A percentile compares a stretch with the other conserved stretches of the same genome.
Conservation (phyloP, 2,888 invertebrate species). For the Diplazon laetatorius region DNA sequence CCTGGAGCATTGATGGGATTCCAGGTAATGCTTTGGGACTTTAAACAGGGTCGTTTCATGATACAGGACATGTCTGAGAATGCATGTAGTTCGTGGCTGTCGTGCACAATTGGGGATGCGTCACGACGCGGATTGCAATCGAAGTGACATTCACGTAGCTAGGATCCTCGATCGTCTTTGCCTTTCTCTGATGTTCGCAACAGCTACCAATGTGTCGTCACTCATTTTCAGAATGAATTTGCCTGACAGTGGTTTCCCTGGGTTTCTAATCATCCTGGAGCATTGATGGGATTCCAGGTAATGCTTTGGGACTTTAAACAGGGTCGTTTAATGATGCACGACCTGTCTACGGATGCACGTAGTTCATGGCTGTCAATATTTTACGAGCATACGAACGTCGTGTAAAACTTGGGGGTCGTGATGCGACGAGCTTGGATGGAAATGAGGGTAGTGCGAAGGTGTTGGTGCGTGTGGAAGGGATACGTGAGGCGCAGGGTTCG, state of each 20-base stretch:
- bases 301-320: slow-evolving; percentile 24
- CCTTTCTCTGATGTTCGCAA: neutral
- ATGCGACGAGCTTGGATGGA: slow-evolving; percentile 13
- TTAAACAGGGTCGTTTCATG: slow-evolving; percentile 24
- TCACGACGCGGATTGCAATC: slow-evolving; percentile 52
- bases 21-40: slow-evolving; percentile 12
- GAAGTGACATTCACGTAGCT: slow-evolving; percentile 19
- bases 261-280: slow-evolving; percentile 9
- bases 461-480: neutral
- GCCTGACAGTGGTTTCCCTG: neutral
- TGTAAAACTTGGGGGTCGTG: slow-evolving; percentile 27
- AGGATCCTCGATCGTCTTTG: neutral
- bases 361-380: slow-evolving; percentile 37
- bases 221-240: slow-evolving; percentile 1
- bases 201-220: neutral
- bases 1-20: slow-evolving; percentile 12
- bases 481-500: neutral
- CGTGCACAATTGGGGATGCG: slow-evolving; percentile 14
- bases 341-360: slow-evolving; percentile 12
- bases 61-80: slow-evolving; percentile 3
- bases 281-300: slow-evolving; percentile 16
- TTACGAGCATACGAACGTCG: slow-evolving; percentile 35
- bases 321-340: slow-evolving; percentile 2
- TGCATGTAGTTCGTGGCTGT: slow-evolving; percentile 18
- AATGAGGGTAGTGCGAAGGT: neutral